Evolutionary conservation across 2,797 vertebrate species (phyloP), one percentile per base, ranked within the genome.

Genomic region (Onychomys torridus): DNA sequence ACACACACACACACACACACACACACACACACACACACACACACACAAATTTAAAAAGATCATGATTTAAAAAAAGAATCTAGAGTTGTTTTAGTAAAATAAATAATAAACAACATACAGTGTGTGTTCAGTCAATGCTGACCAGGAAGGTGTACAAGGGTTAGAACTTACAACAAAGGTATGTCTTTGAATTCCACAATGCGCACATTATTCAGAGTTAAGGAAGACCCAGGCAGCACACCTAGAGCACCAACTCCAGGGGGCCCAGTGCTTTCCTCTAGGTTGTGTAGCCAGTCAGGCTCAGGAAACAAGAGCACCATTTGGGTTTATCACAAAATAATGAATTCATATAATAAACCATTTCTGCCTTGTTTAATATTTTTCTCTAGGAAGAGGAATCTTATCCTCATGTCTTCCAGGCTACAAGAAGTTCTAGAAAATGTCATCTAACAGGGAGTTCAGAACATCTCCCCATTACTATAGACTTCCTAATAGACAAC

Each of bases 361-460:
- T 55, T 59, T 94, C 90, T 82, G 52, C 8, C 23, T 85, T 25
- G 17, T 55, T 83, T 92, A 46, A 84, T 81, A 52, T 71, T 93
- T 91, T 93, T 95, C 93, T 27, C 23, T 16, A 8, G 21, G 23
- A 40, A 76, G 88, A 89, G 57, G 1, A 78, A 59, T 57, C 37
- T 77, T 40, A 77, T 63, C 67, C 16, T 94, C 6, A 71, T 75
- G 25, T 89, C 25, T 93, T 81, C 94, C 27, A 67, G 13, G 75
- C 3, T 75, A 40, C 10, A 85, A 79, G 16, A 96, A 91, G 16
- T 2, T 76, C 49, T 21, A 75, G 29, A 79, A 89, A 83, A 85
- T 14, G 5, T 78, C 40, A 46, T 76, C 77, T 46, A 84, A 83
- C 3, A 75, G 11, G 71, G 52, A 86, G 29, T 75, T 94, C 67